Base-by-base conservation (phyloP, 2,888 invertebrate genomes). In the Carcina quercana region DNA sequence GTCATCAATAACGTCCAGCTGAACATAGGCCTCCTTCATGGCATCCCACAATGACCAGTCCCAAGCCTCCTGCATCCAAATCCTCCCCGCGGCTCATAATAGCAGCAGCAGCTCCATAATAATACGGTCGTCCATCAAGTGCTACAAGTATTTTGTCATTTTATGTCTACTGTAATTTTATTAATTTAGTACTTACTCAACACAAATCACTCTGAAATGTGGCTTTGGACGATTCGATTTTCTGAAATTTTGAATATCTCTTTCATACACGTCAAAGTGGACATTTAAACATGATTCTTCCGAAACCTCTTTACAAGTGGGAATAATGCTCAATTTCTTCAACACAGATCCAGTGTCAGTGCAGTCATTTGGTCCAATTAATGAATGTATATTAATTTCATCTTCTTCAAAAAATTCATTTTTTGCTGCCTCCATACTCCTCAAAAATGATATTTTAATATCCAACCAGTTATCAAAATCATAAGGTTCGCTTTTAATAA, bases 251-350 rank as follows among this genome's bases (percentile, higher is more conserved):
- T 67, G 68, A 13, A 78, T 66, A 52, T 80, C 63, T 39, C 74
- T 73, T 30, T 73, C 69, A 37, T 78, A 85, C 5, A 84, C 78
- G 53, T 85, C 83, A 37, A 73, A 85, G 50, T 72, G 53, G 22
- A 84, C 47, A 8, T 28, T 45, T 0, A 83, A 45, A 34, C 37
- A 50, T 28, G 55, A 49, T 34, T 62, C 55, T 8, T 40, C 33
- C 2, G 37, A 30, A 4, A 50, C 24, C 7, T 43, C 47, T 31
- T 56, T 59, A 32, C 59, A 53, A 12, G 47, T 53, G 33, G 54
- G 44, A 30, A 84, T 70, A 12, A 84, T 66, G 30, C 66, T 67
- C 19, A 85, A 41, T 36, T 75, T 72, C 7, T 68, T 53, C 14
- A 80, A 42, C 1, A 78, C 59, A 4, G 62, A 43, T 2, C 42